phyloP scores from a whole-genome alignment of 2,888 invertebrate species.

The Dascillus cervinus region DNA sequence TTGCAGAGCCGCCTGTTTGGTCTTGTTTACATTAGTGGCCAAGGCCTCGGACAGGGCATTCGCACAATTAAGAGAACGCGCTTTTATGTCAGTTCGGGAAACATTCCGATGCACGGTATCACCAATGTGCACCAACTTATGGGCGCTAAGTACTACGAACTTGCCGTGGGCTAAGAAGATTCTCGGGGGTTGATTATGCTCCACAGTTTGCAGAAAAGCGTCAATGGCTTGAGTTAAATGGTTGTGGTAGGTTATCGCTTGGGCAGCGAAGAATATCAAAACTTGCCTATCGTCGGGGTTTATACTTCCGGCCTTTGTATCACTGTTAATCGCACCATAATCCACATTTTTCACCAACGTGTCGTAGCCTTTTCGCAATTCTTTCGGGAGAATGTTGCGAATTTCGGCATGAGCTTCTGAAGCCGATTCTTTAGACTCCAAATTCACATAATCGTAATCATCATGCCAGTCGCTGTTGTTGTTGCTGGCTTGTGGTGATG shows the following conservation, averaged over 20 bases:
- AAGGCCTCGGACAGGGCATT: slow-evolving; percentile 75
- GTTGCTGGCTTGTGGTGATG: slow-evolving; percentile 35
- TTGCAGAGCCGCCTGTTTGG: slow-evolving; percentile 84
- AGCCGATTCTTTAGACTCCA: slow-evolving; percentile 67
- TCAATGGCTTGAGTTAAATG: slow-evolving; percentile 85
- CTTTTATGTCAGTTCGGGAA: slow-evolving; percentile 62
- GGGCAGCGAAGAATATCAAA: slow-evolving; percentile 79
- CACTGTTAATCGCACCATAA: slow-evolving; percentile 50
- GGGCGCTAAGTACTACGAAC: slow-evolving; percentile 89
- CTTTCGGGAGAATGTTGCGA: slow-evolving; percentile 63
- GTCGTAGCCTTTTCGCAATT: slow-evolving; percentile 68
- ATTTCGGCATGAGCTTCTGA: slow-evolving; percentile 67
- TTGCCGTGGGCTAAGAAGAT: slow-evolving; percentile 90
- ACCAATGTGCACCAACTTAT: slow-evolving; percentile 88
- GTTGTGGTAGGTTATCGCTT: slow-evolving; percentile 76
- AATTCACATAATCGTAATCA: slow-evolving; percentile 86
- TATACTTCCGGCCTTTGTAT: slow-evolving; percentile 45
- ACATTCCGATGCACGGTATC: slow-evolving; percentile 88
- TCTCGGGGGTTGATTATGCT: slow-evolving; percentile 89
- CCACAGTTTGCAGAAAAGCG: slow-evolving; percentile 84
- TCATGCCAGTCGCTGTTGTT: slow-evolving; percentile 60
- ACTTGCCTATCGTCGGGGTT: slow-evolving; percentile 77
- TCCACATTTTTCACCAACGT: slow-evolving; percentile 67
- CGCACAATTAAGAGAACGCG: slow-evolving; percentile 65
- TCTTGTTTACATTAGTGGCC: slow-evolving; percentile 76